Conservation (phyloP, 2,113 vertebrate species). For the Platichthys flesus region DNA sequence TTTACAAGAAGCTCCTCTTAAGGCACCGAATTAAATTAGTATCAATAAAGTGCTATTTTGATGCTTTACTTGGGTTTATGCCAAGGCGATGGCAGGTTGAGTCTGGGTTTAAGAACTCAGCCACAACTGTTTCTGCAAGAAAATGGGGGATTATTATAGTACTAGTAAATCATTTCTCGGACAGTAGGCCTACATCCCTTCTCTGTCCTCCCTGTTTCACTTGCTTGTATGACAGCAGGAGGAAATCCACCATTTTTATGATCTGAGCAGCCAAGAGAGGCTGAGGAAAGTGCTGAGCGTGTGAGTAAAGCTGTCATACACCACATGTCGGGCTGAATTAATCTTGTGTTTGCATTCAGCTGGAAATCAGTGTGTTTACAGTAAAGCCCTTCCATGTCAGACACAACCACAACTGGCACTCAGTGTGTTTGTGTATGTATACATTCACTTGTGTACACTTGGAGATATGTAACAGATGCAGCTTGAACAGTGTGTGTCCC, state of each 20-base stretch:
- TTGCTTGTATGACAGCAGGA: conserved; percentile 19
- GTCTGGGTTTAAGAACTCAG: conserved; percentile 6
- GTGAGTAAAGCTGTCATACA: conserved; percentile 39
- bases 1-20: background rate
- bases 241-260: conserved; percentile 20
- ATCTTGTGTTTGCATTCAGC: conserved; percentile 40
- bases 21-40: too few species aligned
- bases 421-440: background rate
- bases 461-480: conserved; percentile 1
- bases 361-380: conserved; percentile 15
- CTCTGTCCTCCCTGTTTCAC: background rate
- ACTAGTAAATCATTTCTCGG: background rate
- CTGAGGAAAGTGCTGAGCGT: conserved; percentile 29
- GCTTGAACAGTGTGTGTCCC: conserved; percentile 4
- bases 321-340: conserved; percentile 32
- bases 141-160: conserved; percentile 21
- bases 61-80: background rate
- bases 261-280: conserved; percentile 14
- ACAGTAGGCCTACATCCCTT: conserved; percentile 11
- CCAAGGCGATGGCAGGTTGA: conserved; percentile 19
- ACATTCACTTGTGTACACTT: conserved; percentile 1
- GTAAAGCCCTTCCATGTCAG: background rate
- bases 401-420: conserved; percentile 5
- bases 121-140: background rate
- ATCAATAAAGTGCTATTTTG: too few species aligned